Percentiles rank a stretch among this genome's conserved stretches.
phyloP scores from a whole-genome alignment of 2,113 vertebrate species.

The Siniperca chuatsi region DNA sequence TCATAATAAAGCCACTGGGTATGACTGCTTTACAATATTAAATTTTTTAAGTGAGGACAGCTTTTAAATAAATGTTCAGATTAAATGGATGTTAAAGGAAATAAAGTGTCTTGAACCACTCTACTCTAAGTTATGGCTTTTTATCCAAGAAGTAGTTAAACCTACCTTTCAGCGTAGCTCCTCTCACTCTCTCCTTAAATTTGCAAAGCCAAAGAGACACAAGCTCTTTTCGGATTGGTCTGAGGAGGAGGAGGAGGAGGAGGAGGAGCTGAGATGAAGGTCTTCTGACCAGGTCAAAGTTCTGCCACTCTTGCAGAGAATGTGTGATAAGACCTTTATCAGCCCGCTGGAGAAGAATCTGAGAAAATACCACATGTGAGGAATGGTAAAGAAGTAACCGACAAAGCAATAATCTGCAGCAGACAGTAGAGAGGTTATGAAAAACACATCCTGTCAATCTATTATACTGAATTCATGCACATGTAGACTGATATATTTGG shows the following conservation, averaged over 20 bases:
- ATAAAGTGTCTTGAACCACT: neutral
- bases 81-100: neutral
- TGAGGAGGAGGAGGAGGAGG: neutral
- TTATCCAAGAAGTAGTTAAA: constrained; percentile 4
- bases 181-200: constrained; percentile 33
- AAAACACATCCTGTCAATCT: neutral
- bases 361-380: constrained; percentile 68
- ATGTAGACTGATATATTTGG: neutral
- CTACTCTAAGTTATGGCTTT: neutral
- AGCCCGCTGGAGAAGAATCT: constrained; percentile 47
- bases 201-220: constrained; percentile 24
- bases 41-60: neutral
- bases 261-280: constrained; percentile 32
- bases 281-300: constrained; percentile 78
- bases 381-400: neutral
- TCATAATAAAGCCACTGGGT: neutral
- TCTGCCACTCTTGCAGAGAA: constrained; percentile 42
- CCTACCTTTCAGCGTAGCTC: constrained; percentile 56
- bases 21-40: neutral
- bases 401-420: neutral
- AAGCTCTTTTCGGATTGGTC: constrained; percentile 44
- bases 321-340: constrained; percentile 74
- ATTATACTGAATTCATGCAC: neutral
- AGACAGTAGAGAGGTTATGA: neutral
- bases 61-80: constrained; percentile 18